Evolutionary conservation across 2,888 invertebrate genomes (phyloP), one percentile per base, ranked within the genome.

Genomic region (Pachymerium ferrugineum): DNA sequence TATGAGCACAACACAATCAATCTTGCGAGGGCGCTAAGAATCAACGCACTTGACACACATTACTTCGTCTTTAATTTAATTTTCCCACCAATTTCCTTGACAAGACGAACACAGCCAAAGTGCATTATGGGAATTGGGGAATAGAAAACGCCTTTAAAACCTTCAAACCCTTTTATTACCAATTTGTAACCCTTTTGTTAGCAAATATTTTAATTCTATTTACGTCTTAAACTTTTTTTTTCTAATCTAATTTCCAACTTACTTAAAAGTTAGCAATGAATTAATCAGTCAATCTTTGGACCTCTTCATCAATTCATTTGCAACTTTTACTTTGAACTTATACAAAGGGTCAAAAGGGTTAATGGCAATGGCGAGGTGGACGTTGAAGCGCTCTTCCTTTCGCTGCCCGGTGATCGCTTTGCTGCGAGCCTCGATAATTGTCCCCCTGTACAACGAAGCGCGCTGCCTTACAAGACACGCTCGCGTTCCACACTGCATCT

Each of bases 81-180:
- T 54, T 54, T 54, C 47, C 47, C 16, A 54, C n/a, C n/a, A n/a
- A n/a, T n/a, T n/a, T n/a, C n/a, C n/a, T n/a, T n/a, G n/a, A n/a
- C n/a, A n/a, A n/a, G n/a, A n/a, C 47, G 47, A 54, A 54, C 47
- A 54, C 47, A 54, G 22, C 6, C 47, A 54, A 54, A 54, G 1
- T 54, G 47, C 47, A 54, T 54, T 54, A 54, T 54, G 47, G 47
- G 47, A 54, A 54, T 54, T 54, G 47, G 47, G 38, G 47, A 54
- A 54, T 54, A 54, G 47, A 54, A 54, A 54, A 22, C 22, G 19
- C 47, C 47, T 54, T 22, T 54, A 54, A 54, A 54, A 19, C 47
- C 3, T 54, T 22, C 4, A n/a, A 22, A 19, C 47, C n/a, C 47
- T 54, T 54, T 54, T 19, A 54, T 22, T 54, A 22, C 47, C 47